Percentiles rank a stretch among this genome's conserved stretches.
Evolutionary conservation across 23 tunicate species (phyloP).

Genomic region (Styela clava): DNA sequence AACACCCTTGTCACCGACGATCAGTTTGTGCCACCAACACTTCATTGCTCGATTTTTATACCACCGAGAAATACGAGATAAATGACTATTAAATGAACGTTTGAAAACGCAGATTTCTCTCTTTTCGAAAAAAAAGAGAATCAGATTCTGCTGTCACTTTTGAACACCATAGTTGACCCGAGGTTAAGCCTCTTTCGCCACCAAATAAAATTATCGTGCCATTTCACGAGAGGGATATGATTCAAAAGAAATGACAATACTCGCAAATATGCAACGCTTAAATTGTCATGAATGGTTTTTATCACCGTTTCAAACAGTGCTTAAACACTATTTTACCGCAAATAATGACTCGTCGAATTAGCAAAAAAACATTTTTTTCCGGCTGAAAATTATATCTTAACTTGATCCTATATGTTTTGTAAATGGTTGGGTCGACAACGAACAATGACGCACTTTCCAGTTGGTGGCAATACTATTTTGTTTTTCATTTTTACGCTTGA

Average conservation of each 20-base stretch:
- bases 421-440: neutral
- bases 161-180: neutral
- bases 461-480: too few relatives aligned
- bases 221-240: neutral
- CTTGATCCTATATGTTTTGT: neutral
- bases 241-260: neutral
- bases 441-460: neutral
- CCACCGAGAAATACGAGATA: neutral
- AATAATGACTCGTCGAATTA: too few relatives aligned
- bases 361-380: too few relatives aligned
- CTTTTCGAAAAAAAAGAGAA: neutral
- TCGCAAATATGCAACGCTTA: neutral
- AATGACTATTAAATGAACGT: too few relatives aligned
- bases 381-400: too few relatives aligned
- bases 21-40: too few relatives aligned
- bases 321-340: too few relatives aligned
- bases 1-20: too few relatives aligned
- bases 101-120: neutral
- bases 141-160: neutral
- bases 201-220: neutral
- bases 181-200: neutral
- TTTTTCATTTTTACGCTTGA: too few relatives aligned
- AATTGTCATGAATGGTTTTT: too few relatives aligned
- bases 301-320: too few relatives aligned
- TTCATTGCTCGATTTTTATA: too few relatives aligned